phyloP scores from a whole-genome alignment of 1,140 invertebrate genomes.

The Ceratina japonica region DNA sequence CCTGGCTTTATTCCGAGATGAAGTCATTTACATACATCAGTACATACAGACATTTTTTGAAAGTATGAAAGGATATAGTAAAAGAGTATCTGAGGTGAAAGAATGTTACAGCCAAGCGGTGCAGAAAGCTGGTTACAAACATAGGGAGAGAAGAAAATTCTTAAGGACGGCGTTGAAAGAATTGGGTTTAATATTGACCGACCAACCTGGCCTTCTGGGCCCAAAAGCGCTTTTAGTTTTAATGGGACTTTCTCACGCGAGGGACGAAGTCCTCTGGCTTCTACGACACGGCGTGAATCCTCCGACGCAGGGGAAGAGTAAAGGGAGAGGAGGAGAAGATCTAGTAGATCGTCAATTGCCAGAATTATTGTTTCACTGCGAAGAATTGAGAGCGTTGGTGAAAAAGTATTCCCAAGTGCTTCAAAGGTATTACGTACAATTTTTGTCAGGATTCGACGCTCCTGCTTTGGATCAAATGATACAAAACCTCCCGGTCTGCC shows the following conservation, averaged over 20 bases:
- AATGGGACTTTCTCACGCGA: slow-evolving; percentile 95
- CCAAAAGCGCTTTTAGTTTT: slow-evolving; percentile 98
- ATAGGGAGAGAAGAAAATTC: slow-evolving; percentile 97
- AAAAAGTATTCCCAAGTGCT: slow-evolving; percentile 98
- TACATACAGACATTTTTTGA: slow-evolving; percentile 97
- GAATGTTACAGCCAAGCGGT: slow-evolving; percentile 95
- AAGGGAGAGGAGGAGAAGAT: slow-evolving; percentile 93
- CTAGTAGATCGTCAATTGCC: slow-evolving; percentile 96
- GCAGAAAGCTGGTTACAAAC: slow-evolving; percentile 92
- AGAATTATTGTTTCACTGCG: slow-evolving; percentile 98
- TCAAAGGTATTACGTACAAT: slow-evolving; percentile 98
- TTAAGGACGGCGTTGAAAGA: slow-evolving; percentile 97
- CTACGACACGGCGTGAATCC: slow-evolving; percentile 97
- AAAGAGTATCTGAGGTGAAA: slow-evolving; percentile 95
- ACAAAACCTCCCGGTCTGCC: slow-evolving; percentile 90
- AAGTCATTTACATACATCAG: slow-evolving; percentile 97
- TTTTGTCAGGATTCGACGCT: slow-evolving; percentile 96
- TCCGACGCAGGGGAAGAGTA: slow-evolving; percentile 89
- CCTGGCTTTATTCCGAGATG: slow-evolving; percentile 96
- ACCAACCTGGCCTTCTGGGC: slow-evolving; percentile 98
- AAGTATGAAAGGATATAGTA: slow-evolving; percentile 95
- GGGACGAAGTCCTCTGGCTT: slow-evolving; percentile 99
- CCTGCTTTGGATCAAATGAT: slow-evolving; percentile 95
- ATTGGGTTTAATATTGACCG: slow-evolving; percentile 95
- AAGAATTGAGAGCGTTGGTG: slow-evolving; percentile 95